Conservation (phyloP, 2,113 vertebrate species). For the Heloderma charlesbogerti region DNA sequence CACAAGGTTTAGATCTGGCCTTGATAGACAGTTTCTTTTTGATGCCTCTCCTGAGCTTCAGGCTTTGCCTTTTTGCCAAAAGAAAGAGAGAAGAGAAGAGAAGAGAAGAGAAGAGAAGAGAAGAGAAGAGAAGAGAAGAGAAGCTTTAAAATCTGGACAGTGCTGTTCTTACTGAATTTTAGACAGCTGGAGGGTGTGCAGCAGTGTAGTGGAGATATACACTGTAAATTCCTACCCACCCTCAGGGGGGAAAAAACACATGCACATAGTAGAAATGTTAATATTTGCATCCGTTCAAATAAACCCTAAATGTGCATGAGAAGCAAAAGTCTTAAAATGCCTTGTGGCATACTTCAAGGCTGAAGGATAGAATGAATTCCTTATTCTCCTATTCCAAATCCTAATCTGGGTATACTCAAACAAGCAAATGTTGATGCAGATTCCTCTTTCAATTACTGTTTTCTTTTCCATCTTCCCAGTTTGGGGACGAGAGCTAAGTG, state of each 20-base stretch:
- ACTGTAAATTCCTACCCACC: too few species aligned
- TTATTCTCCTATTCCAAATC: not conserved
- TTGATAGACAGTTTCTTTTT: not conserved
- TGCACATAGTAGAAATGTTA: not conserved
- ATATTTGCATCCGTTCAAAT: slow-evolving; percentile 5
- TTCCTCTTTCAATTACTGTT: not conserved
- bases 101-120: not conserved
- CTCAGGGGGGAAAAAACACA: too few species aligned
- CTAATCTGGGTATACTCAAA: not conserved
- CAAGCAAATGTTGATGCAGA: not conserved
- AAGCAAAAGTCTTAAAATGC: not conserved
- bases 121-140: not conserved
- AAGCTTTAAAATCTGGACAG: not conserved
- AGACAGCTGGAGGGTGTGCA: not conserved
- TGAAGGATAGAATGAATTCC: not conserved
- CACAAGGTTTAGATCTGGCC: too few species aligned
- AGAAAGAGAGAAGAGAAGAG: not conserved
- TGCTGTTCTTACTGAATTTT: not conserved
- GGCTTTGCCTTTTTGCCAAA: not conserved
- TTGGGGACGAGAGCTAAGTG: not conserved
- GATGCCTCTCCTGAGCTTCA: not conserved
- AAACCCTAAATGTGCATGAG: not conserved
- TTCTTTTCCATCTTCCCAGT: not conserved
- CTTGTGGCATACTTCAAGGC: not conserved
- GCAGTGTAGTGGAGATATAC: too few species aligned